Evolutionary conservation across 2,888 invertebrate species (phyloP).

Genomic region (Cordilura impudica): DNA sequence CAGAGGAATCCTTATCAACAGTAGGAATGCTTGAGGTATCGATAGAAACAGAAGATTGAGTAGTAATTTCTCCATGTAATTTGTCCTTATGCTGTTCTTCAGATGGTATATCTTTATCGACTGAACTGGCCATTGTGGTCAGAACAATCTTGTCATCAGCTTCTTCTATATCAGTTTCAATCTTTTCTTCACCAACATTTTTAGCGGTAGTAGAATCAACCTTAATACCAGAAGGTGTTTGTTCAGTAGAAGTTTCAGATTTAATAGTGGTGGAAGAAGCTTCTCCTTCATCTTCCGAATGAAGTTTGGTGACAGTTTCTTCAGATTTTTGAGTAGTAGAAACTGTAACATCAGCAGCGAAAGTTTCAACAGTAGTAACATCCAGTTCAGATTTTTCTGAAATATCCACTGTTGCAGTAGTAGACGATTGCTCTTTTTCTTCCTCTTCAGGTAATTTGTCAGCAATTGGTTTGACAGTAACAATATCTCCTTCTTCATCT

Average conservation of each 20-base stretch:
- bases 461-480: background rate
- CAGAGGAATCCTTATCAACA: conserved; percentile 12
- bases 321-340: conserved; percentile 7
- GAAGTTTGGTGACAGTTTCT: conserved; percentile 6
- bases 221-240: background rate
- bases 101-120: conserved; percentile 25
- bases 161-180: conserved; percentile 34
- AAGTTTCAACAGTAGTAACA: background rate
- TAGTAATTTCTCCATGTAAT: conserved; percentile 10
- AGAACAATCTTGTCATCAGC: conserved; percentile 60
- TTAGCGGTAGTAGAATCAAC: conserved; percentile 7
- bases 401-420: background rate
- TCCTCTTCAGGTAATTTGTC: conserved; percentile 1
- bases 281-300: conserved; percentile 14
- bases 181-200: conserved; percentile 28
- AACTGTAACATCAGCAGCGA: conserved; percentile 8
- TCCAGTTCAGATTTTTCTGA: conserved; percentile 11
- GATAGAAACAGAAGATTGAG: conserved; percentile 1
- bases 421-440: no score
- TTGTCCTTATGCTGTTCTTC: background rate
- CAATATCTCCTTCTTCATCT: conserved; percentile 14
- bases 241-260: conserved; percentile 23
- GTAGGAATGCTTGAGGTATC: conserved; percentile 1
- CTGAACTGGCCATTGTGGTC: conserved; percentile 12
- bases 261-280: background rate